These are phyloP conservation scores for Papilio elwesi DNA, from an alignment of 2,888 invertebrate genomes.

Conservation along the genomic window DNA sequence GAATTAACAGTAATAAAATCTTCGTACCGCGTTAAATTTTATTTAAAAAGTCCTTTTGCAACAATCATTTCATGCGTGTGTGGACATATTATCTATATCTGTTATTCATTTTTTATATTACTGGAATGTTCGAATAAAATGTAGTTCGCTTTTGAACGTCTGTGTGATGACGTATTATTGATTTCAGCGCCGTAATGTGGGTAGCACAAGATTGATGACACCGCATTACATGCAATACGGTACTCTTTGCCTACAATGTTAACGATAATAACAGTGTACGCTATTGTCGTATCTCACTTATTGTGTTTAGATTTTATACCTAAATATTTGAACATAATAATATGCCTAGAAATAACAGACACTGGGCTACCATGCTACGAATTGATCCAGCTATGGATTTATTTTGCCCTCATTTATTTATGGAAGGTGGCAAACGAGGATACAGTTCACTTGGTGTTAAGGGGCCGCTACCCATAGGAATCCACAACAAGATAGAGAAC, in stretches of 20 bases:
- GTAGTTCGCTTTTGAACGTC: background rate
- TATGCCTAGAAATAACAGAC: background rate
- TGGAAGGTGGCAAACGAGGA: no score
- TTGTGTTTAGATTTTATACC: background rate
- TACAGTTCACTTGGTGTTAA: no score
- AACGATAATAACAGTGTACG: conserved; percentile 1
- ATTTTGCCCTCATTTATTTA: no score
- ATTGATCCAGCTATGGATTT: no score
- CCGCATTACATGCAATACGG: conserved; percentile 9
- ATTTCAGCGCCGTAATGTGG: conserved; percentile 9
- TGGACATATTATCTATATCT: no score
- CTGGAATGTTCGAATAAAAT: background rate
- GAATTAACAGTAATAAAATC: no score
- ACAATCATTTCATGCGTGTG: no score
- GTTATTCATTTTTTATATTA: background rate
- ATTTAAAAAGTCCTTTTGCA: no score
- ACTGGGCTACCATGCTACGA: background rate
- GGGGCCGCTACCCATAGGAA: no score
- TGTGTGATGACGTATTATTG: conserved; percentile 11
- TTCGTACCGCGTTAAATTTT: no score
- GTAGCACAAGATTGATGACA: conserved; percentile 6
- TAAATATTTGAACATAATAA: background rate
- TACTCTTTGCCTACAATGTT: conserved; percentile 7
- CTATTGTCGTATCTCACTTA: no score
- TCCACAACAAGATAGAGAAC: no score